Evolutionary conservation across 1,140 invertebrate genomes (phyloP), one percentile per base, ranked within the genome.

Genomic region (Zophobas morio): DNA sequence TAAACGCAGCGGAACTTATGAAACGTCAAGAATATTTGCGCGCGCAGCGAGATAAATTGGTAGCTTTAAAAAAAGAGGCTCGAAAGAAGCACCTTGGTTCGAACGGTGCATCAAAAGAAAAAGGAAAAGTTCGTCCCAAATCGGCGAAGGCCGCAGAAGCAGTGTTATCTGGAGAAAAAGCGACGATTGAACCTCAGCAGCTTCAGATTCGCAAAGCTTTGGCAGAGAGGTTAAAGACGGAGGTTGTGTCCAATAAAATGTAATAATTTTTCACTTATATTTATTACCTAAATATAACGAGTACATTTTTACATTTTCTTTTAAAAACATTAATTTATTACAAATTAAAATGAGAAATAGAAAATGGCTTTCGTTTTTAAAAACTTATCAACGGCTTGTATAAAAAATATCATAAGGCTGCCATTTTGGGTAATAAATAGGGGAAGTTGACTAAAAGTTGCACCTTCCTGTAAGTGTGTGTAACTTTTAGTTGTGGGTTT

Each of bases 41-140:
- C 39, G 90, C 93, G 56, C 96, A 97, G 85, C 89, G 96, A 36
- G 96, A 98, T 85, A 96, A 97, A 84, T 89, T 98, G 32, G 88
- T 98, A 39, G 93, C 94, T 20, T 84, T 98, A 81, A 98, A 98
- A 84, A 95, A 95, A 84, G 90, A 94, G 85, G 95, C 94, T 32
- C 88, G 96, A 35, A 93, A 94, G 82, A 93, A 94, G 80, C 91
- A 94, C 81, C 86, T 98, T 1, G 89, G 90, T n/a, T 89, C 87
- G 6, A 86, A 89, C 77, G 85, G 87, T 3, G 85, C 86, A 1
- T 80, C 63, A 1, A 83, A 84, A 60, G 77, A 81, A 0, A 82
- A 81, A 1, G 0, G 71, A 56, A 49, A 81, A 80, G 6, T 79
- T 85, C 85, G 94, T 42, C 94, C 94, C 0, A 90, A 91, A 75